Evolutionary conservation across 2,888 invertebrate species (phyloP).

Genomic region (Drosophila subsilvestris): DNA sequence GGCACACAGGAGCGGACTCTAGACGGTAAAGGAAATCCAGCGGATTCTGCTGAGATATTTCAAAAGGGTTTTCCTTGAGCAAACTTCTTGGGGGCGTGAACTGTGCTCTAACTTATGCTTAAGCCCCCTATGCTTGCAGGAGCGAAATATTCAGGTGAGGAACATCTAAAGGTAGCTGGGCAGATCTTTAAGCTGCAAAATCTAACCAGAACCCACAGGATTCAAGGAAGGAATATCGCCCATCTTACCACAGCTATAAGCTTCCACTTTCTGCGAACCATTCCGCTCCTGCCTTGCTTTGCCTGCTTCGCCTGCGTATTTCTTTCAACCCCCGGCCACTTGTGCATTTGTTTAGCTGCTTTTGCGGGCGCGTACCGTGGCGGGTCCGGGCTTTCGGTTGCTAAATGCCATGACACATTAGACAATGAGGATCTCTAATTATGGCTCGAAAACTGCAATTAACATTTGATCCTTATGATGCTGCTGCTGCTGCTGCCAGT

Average conservation of each 20-base stretch:
- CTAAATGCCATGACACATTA: constrained; percentile 77
- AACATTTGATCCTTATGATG: constrained; percentile 67
- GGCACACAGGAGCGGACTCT: constrained; percentile 40
- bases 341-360: constrained; percentile 31
- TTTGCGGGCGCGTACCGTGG: constrained; percentile 6
- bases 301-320: constrained; percentile 1
- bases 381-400: constrained; percentile 57
- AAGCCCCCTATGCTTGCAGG: too few species aligned
- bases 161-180: too few species aligned
- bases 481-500: neutral
- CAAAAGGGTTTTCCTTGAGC: neutral
- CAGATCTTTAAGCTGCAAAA: too few species aligned
- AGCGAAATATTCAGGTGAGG: too few species aligned
- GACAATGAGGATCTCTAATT: constrained; percentile 76
- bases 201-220: too few species aligned
- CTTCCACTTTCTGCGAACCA: neutral
- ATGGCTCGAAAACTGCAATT: constrained; percentile 73
- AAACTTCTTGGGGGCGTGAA: too few species aligned
- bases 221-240: too few species aligned
- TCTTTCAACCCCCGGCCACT: constrained; percentile 21
- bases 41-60: constrained; percentile 17
- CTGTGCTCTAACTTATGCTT: too few species aligned
- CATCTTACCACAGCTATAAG: too few species aligned
- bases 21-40: constrained; percentile 14
- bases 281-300: constrained; percentile 14